Evolutionary conservation across 2,797 vertebrate species (phyloP), one percentile per base, ranked within the genome.

Genomic region (Gobionotothen gibberifrons): DNA sequence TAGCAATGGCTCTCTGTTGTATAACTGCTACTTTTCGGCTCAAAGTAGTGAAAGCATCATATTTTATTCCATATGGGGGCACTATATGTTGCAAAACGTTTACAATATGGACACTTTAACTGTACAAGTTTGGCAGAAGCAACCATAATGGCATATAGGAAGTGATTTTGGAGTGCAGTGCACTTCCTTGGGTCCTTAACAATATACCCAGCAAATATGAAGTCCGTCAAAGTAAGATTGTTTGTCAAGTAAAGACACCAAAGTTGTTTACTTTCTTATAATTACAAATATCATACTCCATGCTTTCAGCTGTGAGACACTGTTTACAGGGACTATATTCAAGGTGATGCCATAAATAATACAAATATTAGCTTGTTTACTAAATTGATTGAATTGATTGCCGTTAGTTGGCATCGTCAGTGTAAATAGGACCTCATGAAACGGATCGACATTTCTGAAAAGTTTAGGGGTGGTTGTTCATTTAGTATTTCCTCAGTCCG

Each of bases 361-460:
- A 22, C 2, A 52, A 59, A 26, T 48, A 63, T 53, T 64, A 21
- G 2, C 12, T 26, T n/a, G 19, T 51, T 58, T 21, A 14, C 4
- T 26, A 9, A 43, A 21, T 44, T 69, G 1, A 39, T 44, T 4
- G 8, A 43, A 32, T 44, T 69, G 1, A 39, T 44, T 4, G 22
- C 36, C 26, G 19, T 52, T 43, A 16, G 9, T 19, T 17, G 26
- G 5, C 19, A n/a, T 11, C 64, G 36, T 51, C 13, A 9, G 14
- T 5, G 21, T 32, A 43, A 49, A 51, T 15, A 48, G 11, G n/a
- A 51, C 46, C 57, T 43, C 40, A 55, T 3, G 39, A 22, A 64
- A 2, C 17, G 17, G 43, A 69, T 66, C 21, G 48, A 53, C 21
- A 53, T 64, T 77, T 57, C 11, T n/a, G 14, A 39, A 43, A 76